Percentiles rank a stretch among this genome's conserved stretches.
Evolutionary conservation across 2,113 vertebrate species (phyloP).

Genomic region (Jacana jacana): DNA sequence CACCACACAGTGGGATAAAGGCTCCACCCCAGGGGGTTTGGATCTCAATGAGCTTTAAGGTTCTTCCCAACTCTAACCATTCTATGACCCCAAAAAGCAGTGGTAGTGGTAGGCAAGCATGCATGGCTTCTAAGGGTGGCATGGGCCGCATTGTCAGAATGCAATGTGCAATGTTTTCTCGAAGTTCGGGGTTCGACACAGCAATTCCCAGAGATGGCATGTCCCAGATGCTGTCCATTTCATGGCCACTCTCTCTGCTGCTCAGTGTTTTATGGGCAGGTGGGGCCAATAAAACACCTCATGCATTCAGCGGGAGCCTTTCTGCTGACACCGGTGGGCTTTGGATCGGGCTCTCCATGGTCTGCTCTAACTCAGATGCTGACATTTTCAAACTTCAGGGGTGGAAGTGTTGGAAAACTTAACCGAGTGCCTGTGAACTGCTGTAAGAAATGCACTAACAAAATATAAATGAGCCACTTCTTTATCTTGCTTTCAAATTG

Average conservation of each 20-base stretch:
- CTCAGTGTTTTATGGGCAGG: not conserved
- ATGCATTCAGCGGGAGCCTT: not conserved
- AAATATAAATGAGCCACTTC: not conserved
- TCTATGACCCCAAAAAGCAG: not conserved
- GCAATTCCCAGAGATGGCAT: not conserved
- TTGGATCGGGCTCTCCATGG: not conserved
- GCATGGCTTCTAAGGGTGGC: rapidly evolving
- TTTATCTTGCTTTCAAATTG: not conserved
- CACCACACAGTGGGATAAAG: not conserved
- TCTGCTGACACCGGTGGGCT: not conserved
- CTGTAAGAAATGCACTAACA: not conserved
- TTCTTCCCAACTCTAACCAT: no score
- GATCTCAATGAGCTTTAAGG: no score
- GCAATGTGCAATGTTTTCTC: not conserved
- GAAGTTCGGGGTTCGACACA: rapidly evolving
- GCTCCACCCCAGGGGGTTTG: no score
- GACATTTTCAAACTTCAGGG: not conserved
- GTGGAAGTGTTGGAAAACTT: not conserved
- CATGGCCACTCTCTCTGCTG: not conserved
- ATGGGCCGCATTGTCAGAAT: rapidly evolving
- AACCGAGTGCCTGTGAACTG: rapidly evolving
- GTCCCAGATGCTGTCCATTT: not conserved
- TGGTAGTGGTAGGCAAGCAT: rapidly evolving
- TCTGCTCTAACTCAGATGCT: not conserved
- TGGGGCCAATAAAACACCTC: not conserved